These are phyloP conservation scores for Galagoides demidoff DNA, from an alignment of 2,797 vertebrate genomes.

Conservation along the genomic window DNA sequence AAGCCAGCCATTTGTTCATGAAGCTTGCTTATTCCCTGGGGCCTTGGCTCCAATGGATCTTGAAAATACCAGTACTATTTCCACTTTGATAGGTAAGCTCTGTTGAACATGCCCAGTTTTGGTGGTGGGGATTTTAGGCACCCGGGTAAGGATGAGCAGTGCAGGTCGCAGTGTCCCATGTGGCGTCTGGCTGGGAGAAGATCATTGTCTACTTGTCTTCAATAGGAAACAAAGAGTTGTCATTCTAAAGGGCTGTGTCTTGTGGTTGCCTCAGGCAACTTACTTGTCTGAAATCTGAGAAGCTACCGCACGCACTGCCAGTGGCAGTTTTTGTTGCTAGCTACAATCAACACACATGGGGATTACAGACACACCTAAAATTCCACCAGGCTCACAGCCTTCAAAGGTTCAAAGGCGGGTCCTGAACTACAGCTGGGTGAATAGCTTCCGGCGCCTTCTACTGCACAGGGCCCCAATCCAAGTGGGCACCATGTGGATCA, in stretches of 20 bases:
- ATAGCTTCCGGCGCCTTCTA: not conserved
- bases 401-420: not conserved
- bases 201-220: not conserved
- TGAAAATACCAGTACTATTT: not conserved
- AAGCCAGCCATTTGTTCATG: not conserved
- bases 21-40: not conserved
- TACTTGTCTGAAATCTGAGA: not conserved
- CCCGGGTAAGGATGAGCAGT: not conserved
- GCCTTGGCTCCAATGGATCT: not conserved
- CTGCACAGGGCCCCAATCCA: not conserved
- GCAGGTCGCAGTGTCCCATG: not conserved
- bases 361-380: not conserved
- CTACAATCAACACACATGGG: not conserved
- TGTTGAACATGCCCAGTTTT: not conserved
- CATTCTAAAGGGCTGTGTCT: not conserved
- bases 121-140: not conserved
- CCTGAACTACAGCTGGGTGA: not conserved
- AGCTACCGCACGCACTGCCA: too few relatives aligned
- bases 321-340: not conserved
- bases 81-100: not conserved
- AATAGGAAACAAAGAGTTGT: not conserved
- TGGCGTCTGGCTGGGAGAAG: fast-evolving
- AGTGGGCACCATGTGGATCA: not conserved
- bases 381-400: not conserved
- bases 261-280: not conserved